Base-by-base conservation (phyloP, 1,140 invertebrate genomes). In the Psix sp. region DNA sequence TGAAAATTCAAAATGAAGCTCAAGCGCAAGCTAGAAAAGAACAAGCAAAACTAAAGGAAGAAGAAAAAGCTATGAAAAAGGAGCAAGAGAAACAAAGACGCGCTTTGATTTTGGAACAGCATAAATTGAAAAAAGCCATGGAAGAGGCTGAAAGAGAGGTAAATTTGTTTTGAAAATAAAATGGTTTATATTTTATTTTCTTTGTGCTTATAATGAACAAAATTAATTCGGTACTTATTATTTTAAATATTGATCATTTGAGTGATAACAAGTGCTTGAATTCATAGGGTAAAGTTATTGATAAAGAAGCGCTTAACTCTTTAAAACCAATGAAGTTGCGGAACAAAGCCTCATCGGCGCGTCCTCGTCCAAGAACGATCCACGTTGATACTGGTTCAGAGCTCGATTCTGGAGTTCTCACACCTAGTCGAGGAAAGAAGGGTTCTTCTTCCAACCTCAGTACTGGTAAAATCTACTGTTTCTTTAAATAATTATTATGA, bases 41-140 rank as follows among this genome's bases (percentile, higher is more conserved):
- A 80, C 88, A 91, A 65, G 94, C 96, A 77, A 94, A 94, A 74
- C 83, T 91, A 24, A 95, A 96, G 84, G 92, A 93, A 73, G 97
- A 99, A 78, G 92, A 96, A 76, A 92, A 93, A 75, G 89, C 91
- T 31, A 90, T 92, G 40, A 96, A 97, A 81, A 97, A 96, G 84
- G 94, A 96, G 73, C 96, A 98, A 81, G 96, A 98, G 82, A 92
- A 93, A 79, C 90, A 92, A 24, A 89, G 95, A 75, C 88, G 97
- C 60, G 93, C 96, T 65, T 90, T 90, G 60, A 99, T 99, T 84
- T 90, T 98, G 71, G 95, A 98, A 82, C 94, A 97, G 83, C 96
- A 99, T 88, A 95, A 96, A 87, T 90, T 98, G 74, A 96, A 98
- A 80, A 99, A 99, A 87, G 94, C 94, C 33, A 92, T 95, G 49